Percentiles rank a stretch among this genome's conserved stretches.
These are phyloP conservation scores for Salvelinus fontinalis DNA, from an alignment of 2,113 vertebrate genomes.

Conservation along the genomic window DNA sequence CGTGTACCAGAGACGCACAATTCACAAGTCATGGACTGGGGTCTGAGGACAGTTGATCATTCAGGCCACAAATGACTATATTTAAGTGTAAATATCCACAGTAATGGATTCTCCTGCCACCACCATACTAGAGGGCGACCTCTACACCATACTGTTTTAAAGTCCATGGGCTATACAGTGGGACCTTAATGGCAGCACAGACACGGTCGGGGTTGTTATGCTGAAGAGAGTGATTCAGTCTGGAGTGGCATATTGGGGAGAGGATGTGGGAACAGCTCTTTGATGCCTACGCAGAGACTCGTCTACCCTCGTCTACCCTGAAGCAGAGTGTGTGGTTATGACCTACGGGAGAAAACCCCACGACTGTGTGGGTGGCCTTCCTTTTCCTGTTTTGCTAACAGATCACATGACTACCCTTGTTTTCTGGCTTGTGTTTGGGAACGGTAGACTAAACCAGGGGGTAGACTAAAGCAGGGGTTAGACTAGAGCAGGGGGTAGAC, in stretches of 20 bases:
- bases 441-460: too few relatives aligned
- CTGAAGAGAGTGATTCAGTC: background rate
- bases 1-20: too few relatives aligned
- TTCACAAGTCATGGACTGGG: too few relatives aligned
- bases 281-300: constrained; percentile 46
- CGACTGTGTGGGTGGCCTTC: constrained; percentile 48
- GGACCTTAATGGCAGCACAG: too few relatives aligned
- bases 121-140: too few relatives aligned
- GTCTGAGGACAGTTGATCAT: too few relatives aligned
- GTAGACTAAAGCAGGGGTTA: too few relatives aligned
- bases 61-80: too few relatives aligned
- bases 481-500: too few relatives aligned
- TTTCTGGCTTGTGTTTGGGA: background rate
- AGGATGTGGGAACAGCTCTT: constrained; percentile 35
- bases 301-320: constrained; percentile 45
- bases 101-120: too few relatives aligned
- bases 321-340: constrained; percentile 25
- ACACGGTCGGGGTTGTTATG: background rate
- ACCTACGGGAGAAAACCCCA: constrained; percentile 52
- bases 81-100: too few relatives aligned
- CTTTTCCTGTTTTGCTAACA: constrained; percentile 51
- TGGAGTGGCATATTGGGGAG: background rate
- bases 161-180: background rate
- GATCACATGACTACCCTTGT: constrained; percentile 23
- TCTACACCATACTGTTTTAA: background rate